Evolutionary conservation across 53 echinoderm and acorn worm species (phyloP), one percentile per base, ranked within the genome.

Genomic region (Holothuria leucospilota): DNA sequence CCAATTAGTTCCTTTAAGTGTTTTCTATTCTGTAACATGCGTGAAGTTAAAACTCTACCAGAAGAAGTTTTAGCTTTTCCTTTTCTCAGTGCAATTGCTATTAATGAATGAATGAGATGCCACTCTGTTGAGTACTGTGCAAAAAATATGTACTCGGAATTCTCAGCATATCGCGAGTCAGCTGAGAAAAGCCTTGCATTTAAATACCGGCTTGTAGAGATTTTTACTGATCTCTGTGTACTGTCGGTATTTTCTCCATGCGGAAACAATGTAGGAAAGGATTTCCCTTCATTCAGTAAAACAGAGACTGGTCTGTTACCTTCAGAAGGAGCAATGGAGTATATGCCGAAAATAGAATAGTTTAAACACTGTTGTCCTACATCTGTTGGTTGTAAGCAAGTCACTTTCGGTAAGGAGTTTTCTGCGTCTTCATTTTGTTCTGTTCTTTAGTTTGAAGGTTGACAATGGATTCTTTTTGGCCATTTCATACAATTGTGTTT

Each of bases 41-140:
- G 52, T 29, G 88, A 63, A 60, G 53, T 92, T 59, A 92, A 56
- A 27, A 38, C 77, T 16, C 59, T 59, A 15, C 71, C 87, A 46
- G 71, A 25, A 59, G 42, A 51, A 39, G 71, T 91, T 58, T 85
- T 87, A 13, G 41, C 62, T 52, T 29, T 59, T 23, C 95, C 87
- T 85, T 91, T 86, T 28, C 93, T 68, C 63, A 95, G 63, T 25
- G 93, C 95, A 84, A 95, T 89, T 30, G 93, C 88, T 20, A 95
- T 84, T 67, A 78, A 78, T 58, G 95, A 95, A 58, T 88, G 27
- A 20, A 93, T 89, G 65, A 86, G 86, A 11, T 95, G 86, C 71
- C 91, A 53, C 68, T 95, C 91, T 51, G 90, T 88, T 18, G 82
- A 30, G 86, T 88, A 93, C 38, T 95, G 95, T 24, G 95, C 95